phyloP scores from a whole-genome alignment of 1,140 invertebrate genomes.

The Macrobrachium rosenbergii region DNA sequence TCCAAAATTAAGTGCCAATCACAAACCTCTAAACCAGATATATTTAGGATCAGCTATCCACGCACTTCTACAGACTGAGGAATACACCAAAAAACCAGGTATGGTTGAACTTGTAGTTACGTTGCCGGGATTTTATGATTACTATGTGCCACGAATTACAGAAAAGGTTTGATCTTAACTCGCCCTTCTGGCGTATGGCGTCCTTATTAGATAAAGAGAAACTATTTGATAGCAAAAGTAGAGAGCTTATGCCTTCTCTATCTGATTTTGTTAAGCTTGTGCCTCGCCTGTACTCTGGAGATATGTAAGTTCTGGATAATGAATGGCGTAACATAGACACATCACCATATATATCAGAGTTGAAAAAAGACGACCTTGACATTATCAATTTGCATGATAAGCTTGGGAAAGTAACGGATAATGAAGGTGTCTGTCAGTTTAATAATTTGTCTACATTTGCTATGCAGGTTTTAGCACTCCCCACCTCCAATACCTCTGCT shows the following conservation, averaged over 20 bases:
- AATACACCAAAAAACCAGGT: not conserved
- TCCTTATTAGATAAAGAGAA: slow-evolving; percentile 8
- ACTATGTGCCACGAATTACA: slow-evolving; percentile 12
- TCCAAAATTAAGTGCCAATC: not conserved
- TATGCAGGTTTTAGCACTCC: slow-evolving; percentile 30
- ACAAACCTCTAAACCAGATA: slow-evolving; percentile 5
- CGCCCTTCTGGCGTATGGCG: slow-evolving; percentile 6
- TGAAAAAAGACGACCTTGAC: not conserved
- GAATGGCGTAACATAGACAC: slow-evolving; percentile 32
- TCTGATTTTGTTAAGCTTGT: not conserved
- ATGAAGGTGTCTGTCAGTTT: not conserved
- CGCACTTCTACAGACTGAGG: not conserved
- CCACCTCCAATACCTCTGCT: slow-evolving; percentile 14
- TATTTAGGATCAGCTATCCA: slow-evolving; percentile 19
- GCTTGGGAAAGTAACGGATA: not conserved
- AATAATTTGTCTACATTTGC: slow-evolving; percentile 26
- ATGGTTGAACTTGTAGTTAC: slow-evolving; percentile 10
- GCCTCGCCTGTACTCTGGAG: slow-evolving; percentile 1
- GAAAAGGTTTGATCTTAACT: slow-evolving; percentile 13
- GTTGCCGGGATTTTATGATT: slow-evolving; percentile 22
- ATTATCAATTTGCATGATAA: not conserved
- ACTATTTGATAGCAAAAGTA: not conserved
- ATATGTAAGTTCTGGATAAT: slow-evolving; percentile 3
- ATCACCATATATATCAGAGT: not conserved
- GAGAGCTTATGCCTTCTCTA: slow-evolving; percentile 27